Percentiles rank a stretch among this genome's conserved stretches.
Conservation (phyloP, 2,797 vertebrate species). For the Myripristis jacobus region DNA sequence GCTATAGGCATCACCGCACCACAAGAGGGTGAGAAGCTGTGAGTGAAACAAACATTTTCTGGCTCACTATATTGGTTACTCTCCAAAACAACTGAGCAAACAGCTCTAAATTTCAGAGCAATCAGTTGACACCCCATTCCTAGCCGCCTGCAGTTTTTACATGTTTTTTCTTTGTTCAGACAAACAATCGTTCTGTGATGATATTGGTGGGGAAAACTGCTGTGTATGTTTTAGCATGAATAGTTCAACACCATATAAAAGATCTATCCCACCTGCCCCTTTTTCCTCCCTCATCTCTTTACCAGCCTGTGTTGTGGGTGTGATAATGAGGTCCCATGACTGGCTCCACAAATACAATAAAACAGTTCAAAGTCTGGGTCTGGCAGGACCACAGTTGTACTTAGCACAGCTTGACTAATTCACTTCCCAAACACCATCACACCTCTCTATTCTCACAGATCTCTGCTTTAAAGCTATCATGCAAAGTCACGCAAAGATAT, state of each 20-base stretch:
- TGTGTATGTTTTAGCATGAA: constrained; percentile 5
- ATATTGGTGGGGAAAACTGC: neutral
- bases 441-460: constrained; percentile 12
- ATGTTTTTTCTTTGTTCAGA: constrained; percentile 13
- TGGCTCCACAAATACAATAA: constrained; percentile 46
- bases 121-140: neutral
- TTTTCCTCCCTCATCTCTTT: constrained; percentile 10
- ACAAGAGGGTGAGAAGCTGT: constrained; percentile 28
- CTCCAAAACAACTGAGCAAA: constrained; percentile 12
- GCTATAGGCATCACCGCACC: constrained; percentile 3
- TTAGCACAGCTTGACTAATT: constrained; percentile 42
- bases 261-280: constrained; percentile 5
- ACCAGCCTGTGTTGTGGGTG: neutral
- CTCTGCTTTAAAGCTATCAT: too few relatives aligned
- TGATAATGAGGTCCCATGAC: constrained; percentile 59
- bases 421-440: constrained; percentile 45
- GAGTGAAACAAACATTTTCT: constrained; percentile 35
- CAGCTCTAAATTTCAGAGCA: neutral
- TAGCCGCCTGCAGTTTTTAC: constrained; percentile 11
- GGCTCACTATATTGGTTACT: constrained; percentile 1
- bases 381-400: constrained; percentile 40
- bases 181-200: neutral
- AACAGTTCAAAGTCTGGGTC: constrained; percentile 53
- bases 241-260: constrained; percentile 14
- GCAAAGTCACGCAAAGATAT: constrained; percentile 6